Percentiles rank a stretch among this genome's conserved stretches.
Conservation (phyloP, 2,113 vertebrate genomes). For the Saguinus midas region DNA sequence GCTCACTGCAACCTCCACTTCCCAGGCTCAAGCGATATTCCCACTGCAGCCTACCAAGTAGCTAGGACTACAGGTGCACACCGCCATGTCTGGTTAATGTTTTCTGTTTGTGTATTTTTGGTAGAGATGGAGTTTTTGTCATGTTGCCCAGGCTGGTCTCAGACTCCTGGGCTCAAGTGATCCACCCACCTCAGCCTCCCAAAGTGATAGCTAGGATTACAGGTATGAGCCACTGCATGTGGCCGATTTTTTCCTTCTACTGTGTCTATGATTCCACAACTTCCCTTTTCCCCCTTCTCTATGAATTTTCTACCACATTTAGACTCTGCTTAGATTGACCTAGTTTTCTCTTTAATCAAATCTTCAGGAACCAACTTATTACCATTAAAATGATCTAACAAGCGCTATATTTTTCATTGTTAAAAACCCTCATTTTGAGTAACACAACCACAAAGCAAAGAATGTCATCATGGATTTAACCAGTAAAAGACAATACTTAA, state of each 20-base stretch:
- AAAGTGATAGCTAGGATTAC: not conserved
- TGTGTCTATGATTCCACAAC: not conserved
- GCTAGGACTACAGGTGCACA: not conserved
- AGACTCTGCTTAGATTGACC: constrained; percentile 4
- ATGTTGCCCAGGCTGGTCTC: not conserved
- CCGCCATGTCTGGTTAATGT: not conserved
- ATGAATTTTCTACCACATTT: not conserved
- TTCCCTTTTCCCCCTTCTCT: fast-evolving
- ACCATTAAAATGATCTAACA: constrained; percentile 16
- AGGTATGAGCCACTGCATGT: not conserved
- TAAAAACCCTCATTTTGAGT: not conserved
- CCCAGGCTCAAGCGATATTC: not conserved
- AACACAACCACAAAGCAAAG: not conserved
- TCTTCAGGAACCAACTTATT: constrained; percentile 13
- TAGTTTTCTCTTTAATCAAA: constrained; percentile 39
- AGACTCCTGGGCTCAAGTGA: not conserved
- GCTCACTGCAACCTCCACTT: not conserved
- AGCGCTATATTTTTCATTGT: not conserved
- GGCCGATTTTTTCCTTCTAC: not conserved
- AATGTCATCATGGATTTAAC: not conserved
- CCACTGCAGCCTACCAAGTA: not conserved
- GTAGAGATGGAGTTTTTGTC: not conserved
- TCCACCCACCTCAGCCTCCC: not conserved
- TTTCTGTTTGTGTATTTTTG: not conserved
- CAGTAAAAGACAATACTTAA: constrained; percentile 2